phyloP scores from a whole-genome alignment of 2,113 vertebrate genomes.

The Halcyon malimbica region DNA sequence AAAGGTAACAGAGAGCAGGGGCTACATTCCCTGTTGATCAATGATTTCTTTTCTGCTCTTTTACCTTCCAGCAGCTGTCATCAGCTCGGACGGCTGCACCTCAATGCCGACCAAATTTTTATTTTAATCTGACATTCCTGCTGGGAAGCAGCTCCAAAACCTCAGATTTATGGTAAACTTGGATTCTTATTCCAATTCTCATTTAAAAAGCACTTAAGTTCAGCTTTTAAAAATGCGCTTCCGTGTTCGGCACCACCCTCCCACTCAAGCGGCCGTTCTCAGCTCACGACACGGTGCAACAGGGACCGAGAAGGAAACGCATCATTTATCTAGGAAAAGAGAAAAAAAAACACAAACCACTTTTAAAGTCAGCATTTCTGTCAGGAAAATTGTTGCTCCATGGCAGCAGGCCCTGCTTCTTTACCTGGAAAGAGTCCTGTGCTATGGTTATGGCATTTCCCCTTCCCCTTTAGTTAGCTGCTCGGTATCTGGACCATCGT shows the following conservation, averaged over 20 bases:
- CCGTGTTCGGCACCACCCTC: not conserved
- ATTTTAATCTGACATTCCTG: not conserved
- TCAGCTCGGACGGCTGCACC: not conserved
- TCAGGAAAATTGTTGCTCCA: not conserved
- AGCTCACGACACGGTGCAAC: not conserved
- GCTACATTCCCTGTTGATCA: not conserved
- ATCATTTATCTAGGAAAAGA: not conserved
- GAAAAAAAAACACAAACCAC: not conserved
- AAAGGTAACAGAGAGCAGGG: not conserved
- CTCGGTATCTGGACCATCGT: not conserved
- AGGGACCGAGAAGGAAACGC: not conserved
- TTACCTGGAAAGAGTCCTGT: not conserved
- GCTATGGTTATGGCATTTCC: not conserved
- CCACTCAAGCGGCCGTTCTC: not conserved
- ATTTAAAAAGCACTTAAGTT: not conserved
- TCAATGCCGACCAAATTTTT: not conserved
- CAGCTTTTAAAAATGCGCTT: not conserved
- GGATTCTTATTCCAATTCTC: not conserved
- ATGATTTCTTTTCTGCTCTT: not conserved
- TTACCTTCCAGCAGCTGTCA: not conserved
- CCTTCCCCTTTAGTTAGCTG: not conserved
- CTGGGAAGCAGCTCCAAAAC: not conserved
- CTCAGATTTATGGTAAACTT: not conserved
- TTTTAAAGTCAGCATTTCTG: not conserved
- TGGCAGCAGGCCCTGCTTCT: not conserved